phyloP scores from a whole-genome alignment of 2,797 vertebrate species.

The Lepus townsendii region DNA sequence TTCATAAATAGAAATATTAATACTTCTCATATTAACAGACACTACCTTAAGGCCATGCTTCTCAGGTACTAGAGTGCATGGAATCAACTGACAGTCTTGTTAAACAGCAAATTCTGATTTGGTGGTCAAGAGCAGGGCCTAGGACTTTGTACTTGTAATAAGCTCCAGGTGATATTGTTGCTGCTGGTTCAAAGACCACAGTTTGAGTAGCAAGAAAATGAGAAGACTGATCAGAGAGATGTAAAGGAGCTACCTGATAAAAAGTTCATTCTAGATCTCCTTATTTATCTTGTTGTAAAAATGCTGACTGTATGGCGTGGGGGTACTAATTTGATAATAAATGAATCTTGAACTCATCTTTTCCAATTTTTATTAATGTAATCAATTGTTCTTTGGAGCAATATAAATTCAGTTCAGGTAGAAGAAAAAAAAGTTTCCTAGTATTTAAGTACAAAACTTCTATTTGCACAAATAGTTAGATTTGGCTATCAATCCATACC shows the following conservation, averaged over 20 bases:
- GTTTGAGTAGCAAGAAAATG: not conserved
- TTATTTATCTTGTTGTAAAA: not conserved
- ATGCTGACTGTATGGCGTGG: not conserved
- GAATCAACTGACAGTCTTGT: not conserved
- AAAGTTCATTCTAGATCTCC: not conserved
- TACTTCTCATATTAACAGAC: slow-evolving; percentile 8
- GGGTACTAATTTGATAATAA: slow-evolving; percentile 14
- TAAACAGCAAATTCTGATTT: not conserved
- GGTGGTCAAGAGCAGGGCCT: not conserved
- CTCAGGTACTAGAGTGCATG: not conserved
- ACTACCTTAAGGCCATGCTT: not conserved
- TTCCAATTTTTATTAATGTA: not conserved
- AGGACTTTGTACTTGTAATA: not conserved
- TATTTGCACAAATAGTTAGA: slow-evolving; percentile 1
- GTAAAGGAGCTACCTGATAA: not conserved
- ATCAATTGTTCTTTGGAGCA: not conserved
- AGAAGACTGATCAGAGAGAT: not conserved
- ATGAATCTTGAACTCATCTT: not conserved
- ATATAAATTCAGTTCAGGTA: not conserved
- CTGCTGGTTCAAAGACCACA: not conserved
- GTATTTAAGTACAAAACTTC: slow-evolving; percentile 16
- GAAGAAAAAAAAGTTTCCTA: not conserved
- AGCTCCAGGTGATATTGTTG: not conserved
- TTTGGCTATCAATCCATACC: not conserved
- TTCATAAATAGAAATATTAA: slow-evolving; percentile 30